phyloP scores from a whole-genome alignment of 2,888 invertebrate species.

The Zeuzera pyrina region DNA sequence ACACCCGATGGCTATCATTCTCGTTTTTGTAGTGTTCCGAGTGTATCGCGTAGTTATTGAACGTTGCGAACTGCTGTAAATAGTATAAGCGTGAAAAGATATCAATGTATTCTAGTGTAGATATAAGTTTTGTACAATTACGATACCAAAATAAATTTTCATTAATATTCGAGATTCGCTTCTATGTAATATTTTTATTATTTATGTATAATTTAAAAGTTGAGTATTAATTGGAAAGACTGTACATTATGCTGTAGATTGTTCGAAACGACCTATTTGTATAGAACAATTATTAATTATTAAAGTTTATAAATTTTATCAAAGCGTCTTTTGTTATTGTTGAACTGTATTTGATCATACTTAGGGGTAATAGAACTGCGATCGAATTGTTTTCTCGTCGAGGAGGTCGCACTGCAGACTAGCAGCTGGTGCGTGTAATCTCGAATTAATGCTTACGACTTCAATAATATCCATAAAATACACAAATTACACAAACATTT shows the following conservation, averaged over 20 bases:
- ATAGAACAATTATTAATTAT: conserved; percentile 68
- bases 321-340: too few species aligned
- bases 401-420: too few species aligned
- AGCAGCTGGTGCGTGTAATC: too few species aligned
- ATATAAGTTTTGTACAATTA: conserved; percentile 68
- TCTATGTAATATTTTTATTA: conserved; percentile 64
- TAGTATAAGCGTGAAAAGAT: conserved; percentile 64
- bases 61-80: too few species aligned
- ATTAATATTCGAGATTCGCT: conserved; percentile 64
- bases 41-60: too few species aligned
- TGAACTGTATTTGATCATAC: too few species aligned
- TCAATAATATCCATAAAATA: too few species aligned
- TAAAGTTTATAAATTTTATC: conserved; percentile 58
- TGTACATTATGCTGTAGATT: conserved; percentile 69
- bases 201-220: conserved; percentile 44
- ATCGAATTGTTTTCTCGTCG: too few species aligned
- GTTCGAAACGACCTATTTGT: conserved; percentile 65
- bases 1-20: conserved; percentile 37
- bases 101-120: conserved; percentile 41
- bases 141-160: conserved; percentile 70
- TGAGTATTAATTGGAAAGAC: conserved; percentile 71
- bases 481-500: too few species aligned
- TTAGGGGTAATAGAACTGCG: too few species aligned
- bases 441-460: too few species aligned
- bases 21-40: conserved; percentile 45